Evolutionary conservation across 2,113 vertebrate species (phyloP).

Genomic region (Daphoenositta chrysoptera): DNA sequence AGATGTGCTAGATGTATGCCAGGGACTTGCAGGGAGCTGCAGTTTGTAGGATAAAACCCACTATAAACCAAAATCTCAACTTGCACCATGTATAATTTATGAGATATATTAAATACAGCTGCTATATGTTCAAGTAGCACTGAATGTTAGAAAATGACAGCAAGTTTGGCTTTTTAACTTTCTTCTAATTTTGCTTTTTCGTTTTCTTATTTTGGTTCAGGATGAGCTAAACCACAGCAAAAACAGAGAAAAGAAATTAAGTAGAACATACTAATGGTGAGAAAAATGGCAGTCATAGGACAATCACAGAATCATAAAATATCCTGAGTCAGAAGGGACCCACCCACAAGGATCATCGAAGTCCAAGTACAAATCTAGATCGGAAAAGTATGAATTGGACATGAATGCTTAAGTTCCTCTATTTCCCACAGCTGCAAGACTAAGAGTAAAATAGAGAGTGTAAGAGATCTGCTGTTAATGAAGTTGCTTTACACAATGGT

Average conservation of each 20-base stretch:
- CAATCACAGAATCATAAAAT: neutral
- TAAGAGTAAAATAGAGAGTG: neutral
- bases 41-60: neutral
- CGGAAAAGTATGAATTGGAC: neutral
- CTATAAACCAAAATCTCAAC: neutral
- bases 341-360: accelerated
- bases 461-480: neutral
- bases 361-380: neutral
- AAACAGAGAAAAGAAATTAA: neutral
- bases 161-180: neutral
- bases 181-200: neutral
- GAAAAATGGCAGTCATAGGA: neutral
- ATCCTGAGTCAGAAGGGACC: neutral
- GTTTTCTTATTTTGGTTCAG: neutral
- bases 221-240: neutral
- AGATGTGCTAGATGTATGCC: neutral
- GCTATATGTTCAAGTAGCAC: neutral
- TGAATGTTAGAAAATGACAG: neutral
- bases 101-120: neutral
- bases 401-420: neutral
- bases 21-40: neutral
- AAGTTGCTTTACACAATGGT: neutral
- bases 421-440: neutral
- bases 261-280: neutral
- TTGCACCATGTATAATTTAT: neutral